phyloP scores from a whole-genome alignment of 1,140 invertebrate species.

The Hylaeus volcanicus region DNA sequence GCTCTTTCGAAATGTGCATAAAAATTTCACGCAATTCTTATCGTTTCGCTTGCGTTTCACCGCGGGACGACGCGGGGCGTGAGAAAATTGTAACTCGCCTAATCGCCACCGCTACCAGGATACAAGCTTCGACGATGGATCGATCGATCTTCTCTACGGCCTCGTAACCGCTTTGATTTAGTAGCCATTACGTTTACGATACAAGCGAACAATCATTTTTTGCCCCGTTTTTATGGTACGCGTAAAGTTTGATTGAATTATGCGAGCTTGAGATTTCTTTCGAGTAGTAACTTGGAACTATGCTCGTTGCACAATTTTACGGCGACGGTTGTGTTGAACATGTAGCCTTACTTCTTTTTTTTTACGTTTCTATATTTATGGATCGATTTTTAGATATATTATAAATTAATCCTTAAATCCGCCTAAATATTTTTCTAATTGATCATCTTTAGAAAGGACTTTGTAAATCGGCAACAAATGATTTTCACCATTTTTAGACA shows the following conservation, averaged over 20 bases:
- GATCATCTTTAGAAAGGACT: too few relatives aligned
- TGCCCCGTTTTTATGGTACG: not conserved
- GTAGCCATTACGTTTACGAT: not conserved
- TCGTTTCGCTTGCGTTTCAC: slow-evolving; percentile 1
- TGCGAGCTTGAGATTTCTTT: too few relatives aligned
- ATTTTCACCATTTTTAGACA: too few relatives aligned
- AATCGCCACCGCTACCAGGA: slow-evolving; percentile 9
- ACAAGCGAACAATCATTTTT: not conserved
- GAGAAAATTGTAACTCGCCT: slow-evolving; percentile 30
- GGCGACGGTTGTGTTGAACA: too few relatives aligned
- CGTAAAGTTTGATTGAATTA: not conserved
- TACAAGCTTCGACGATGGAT: not conserved
- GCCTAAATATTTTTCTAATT: too few relatives aligned
- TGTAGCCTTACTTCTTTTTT: too few relatives aligned
- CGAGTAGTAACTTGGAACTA: too few relatives aligned
- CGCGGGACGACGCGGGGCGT: not conserved
- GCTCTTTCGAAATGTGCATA: slow-evolving; percentile 39
- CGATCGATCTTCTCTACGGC: not conserved
- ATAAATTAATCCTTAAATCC: too few relatives aligned
- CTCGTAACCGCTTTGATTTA: not conserved
- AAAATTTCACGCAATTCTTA: slow-evolving; percentile 33
- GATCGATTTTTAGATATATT: too few relatives aligned
- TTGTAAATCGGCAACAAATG: too few relatives aligned
- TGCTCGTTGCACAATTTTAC: too few relatives aligned
- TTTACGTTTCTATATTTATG: too few relatives aligned